phyloP scores from a whole-genome alignment of 2,888 invertebrate species.

The Julus scanicus region DNA sequence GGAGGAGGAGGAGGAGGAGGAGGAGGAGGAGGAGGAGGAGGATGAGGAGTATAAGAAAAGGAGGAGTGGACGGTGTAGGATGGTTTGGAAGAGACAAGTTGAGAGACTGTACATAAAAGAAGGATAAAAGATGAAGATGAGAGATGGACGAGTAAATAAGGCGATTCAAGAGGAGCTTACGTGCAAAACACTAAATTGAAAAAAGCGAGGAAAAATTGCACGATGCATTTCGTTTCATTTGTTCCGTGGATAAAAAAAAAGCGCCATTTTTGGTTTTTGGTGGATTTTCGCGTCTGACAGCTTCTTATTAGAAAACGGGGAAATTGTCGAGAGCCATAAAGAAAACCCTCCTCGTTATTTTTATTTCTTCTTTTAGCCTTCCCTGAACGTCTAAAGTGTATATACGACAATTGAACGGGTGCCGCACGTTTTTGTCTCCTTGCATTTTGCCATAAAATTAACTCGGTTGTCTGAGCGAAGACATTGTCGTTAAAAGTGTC shows the following conservation, averaged over 20 bases:
- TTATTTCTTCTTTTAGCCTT: conserved; percentile 7
- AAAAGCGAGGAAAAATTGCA: conserved; percentile 37
- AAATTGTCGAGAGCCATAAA: conserved; percentile 2
- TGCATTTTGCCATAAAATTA: conserved; percentile 31
- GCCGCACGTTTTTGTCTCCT: background rate
- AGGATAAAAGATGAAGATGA: conserved; percentile 6
- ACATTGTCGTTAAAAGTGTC: conserved; percentile 43
- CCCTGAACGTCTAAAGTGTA: background rate
- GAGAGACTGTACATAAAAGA: background rate
- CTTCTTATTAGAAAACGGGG: background rate
- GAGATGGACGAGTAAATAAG: conserved; percentile 41
- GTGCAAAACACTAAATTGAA: conserved; percentile 36
- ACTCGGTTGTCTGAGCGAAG: conserved; percentile 25
- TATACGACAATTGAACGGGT: background rate
- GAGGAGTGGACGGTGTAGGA: background rate
- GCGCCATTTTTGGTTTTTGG: background rate
- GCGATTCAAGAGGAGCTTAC: conserved; percentile 11
- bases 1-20: background rate
- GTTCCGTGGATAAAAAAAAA: conserved; percentile 2
- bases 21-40: background rate
- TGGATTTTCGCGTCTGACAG: background rate
- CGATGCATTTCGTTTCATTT: conserved; percentile 38
- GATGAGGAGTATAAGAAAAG: background rate
- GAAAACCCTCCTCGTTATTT: conserved; percentile 24
- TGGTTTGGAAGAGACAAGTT: background rate